Evolutionary conservation across 2,113 vertebrate genomes (phyloP), one percentile per base, ranked within the genome.

Genomic region (Gymnogyps californianus): DNA sequence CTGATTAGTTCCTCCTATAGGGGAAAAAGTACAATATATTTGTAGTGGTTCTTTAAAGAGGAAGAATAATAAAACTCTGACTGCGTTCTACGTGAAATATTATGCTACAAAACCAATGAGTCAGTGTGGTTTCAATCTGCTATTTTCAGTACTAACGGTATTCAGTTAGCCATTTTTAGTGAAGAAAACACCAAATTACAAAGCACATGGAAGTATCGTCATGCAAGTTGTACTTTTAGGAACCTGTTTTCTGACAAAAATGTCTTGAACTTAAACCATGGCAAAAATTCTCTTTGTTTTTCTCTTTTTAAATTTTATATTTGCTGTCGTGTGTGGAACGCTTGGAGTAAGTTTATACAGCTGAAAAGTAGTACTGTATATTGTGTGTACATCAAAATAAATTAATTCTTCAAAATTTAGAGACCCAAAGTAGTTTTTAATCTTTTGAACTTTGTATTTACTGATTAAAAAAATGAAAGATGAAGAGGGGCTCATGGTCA

Each of bases 131-230:
- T 95, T 96, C 47, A 94, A 66, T 65, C 77, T 95, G 91, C 84
- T 79, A 64, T 96, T 97, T 94, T 96, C 77, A 83, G 65, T 93
- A 84, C 83, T 92, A 95, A 97, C 26, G 9, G 83, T 91, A 96
- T 97, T 95, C 93, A 96, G 51, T 93, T 93, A 88, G 74, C 77
- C 52, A 54, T 97, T 95, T 96, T 97, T 97, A 96, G 92, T 78
- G 81, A 92, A 57, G 75, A 84, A 97, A 94, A 88, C 82, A 91
- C 52, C 93, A 94, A 97, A 98, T 96, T 97, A 96, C 49, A 74
- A 88, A 88, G 70, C 94, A 78, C 71, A 15, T 88, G 69, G 61
- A 95, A 97, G 47, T 55, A 86, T 84, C 42, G 6, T 79, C 40
- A 38, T 74, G 29, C 65, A 61, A 83, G 74, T 90, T 93, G 67